A percentile compares a stretch with the other conserved stretches of the same genome.
phyloP scores from a whole-genome alignment of 2,113 vertebrate genomes.

The Rhipidura dahli region DNA sequence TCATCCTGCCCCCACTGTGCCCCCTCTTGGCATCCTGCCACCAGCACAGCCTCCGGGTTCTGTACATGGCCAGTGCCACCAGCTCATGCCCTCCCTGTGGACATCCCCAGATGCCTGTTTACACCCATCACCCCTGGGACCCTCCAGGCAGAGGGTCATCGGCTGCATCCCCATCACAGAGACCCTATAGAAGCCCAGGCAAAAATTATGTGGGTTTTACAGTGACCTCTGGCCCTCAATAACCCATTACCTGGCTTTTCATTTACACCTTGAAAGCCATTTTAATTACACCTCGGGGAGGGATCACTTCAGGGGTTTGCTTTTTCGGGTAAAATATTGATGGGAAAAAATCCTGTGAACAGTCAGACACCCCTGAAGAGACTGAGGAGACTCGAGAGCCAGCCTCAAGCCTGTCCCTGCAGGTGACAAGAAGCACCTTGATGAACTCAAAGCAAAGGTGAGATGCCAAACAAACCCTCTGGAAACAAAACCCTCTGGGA shows the following conservation, averaged over 20 bases:
- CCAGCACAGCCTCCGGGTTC: neutral
- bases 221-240: neutral
- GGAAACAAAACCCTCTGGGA: neutral
- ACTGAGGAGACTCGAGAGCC: neutral
- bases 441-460: neutral
- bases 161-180: rapidly evolving
- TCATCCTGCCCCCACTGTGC: neutral
- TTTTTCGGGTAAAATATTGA: neutral
- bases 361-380: neutral
- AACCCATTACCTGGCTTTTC: neutral
- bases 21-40: neutral
- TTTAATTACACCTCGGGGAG: neutral
- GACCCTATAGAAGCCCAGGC: neutral
- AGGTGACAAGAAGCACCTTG: neutral
- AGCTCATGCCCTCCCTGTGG: rapidly evolving
- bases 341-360: neutral
- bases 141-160: neutral
- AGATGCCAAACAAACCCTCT: neutral
- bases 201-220: neutral
- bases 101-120: neutral
- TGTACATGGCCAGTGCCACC: neutral
- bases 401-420: neutral
- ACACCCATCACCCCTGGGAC: neutral
- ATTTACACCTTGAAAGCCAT: neutral
- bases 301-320: neutral